Evolutionary conservation across 2,113 vertebrate species (phyloP), one percentile per base, ranked within the genome.

Genomic region (Triplophysa tibetana): DNA sequence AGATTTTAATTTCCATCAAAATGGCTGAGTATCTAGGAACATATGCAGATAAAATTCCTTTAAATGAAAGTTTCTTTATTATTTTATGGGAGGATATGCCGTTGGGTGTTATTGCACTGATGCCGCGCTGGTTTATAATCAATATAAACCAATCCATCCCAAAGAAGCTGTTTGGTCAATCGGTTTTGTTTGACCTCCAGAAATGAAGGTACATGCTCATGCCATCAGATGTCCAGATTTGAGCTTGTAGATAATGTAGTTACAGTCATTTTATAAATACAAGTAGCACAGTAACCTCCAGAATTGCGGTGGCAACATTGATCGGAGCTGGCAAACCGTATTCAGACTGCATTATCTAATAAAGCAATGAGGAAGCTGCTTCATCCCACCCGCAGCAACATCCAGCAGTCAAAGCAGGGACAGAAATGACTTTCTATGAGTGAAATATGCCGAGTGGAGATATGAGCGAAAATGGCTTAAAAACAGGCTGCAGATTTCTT

Each of bases 1-100:
- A 48, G 74, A 83, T 58, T 66, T 68, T 67, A 81, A 83, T 83
- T 81, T 78, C 56, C 50, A 73, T 72, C 79, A 72, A 87, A 77
- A 85, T 82, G 77, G 45, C 68, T 84, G 60, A 84, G 54, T 29
- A 29, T 63, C 45, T 48, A 50, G 23, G 8, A 65, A 75, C 43
- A 2, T 60, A 54, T 23, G 65, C 70, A 13, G 54, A 21, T 79
- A 69, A 52, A 38, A 82, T 74, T 66, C 43, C 63, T 69, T 70
- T 70, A 43, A 78, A 83, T 14, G 43, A 75, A 21, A 11, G 43
- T 74, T 50, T 69, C 4, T 12, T 64, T 14, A n/a, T n/a, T 8
- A 8, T 45, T n/a, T 2, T 70, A 4, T 54, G 50, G 17, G 73
- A 0, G 11, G 17, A 54, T 56, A 70, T 56, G 50, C 33, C n/a